Base-by-base conservation (phyloP, 2,113 vertebrate genomes). In the Tyto alba region DNA sequence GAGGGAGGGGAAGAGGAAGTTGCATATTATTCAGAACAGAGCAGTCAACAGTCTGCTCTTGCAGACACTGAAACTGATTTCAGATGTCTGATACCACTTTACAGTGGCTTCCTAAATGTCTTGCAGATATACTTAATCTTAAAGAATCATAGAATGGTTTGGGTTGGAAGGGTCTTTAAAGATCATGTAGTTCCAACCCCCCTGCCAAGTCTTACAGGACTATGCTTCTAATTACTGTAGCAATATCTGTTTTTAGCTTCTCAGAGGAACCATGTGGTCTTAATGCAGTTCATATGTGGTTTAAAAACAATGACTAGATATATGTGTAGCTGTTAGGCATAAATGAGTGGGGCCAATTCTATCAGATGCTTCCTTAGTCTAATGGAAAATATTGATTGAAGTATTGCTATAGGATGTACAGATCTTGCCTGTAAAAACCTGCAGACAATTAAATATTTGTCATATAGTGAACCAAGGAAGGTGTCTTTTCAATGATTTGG, bases 331-430 rank as follows among this genome's bases (percentile, higher is more conserved):
- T 75, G 17, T 78, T 93, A 88, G 47, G 57, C n/a, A 36, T 67
- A 82, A 91, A n/a, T 55, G 25, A 88, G 41, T 23, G 6, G 13
- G 45, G 30, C 19, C 9, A 16, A n/a, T 89, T 82, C n/a, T 71
- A 76, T 47, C 43, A 0, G 21, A 34, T 76, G 21, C 68, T 85
- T 80, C 43, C 62, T 85, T 73, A 69, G 41, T 19, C 62, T 91
- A 91, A 94, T 94, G 85, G 81, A 93, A 87, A 82, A 47, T 40
- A 91, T 72, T 85, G 78, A 90, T 85, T 88, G 27, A 91, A 67
- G 20, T 79, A 85, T 89, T 89, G 48, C 66, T 79, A 8, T 36
- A 78, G 67, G 13, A 57, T 88, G 40, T 73, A 53, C 57, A 76
- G 45, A 26, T 83, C 63, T 90, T 76, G 41, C 66, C 88, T 82